These are phyloP conservation scores for Dermochelys coriacea DNA, from an alignment of 2,797 vertebrate species.

Conservation along the genomic window DNA sequence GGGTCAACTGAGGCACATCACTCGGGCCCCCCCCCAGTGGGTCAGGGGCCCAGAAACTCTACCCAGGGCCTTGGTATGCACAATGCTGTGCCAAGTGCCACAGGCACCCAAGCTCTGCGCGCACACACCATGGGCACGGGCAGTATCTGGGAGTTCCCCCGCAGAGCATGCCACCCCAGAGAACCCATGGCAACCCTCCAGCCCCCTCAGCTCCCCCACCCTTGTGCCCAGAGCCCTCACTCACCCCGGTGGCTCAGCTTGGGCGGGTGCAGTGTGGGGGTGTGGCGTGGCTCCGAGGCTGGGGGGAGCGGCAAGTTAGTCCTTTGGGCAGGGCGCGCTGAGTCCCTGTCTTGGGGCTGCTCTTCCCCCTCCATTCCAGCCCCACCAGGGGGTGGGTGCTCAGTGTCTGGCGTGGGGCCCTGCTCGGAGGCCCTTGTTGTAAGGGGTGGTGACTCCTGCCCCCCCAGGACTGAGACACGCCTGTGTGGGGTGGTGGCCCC, in stretches of 20 bases:
- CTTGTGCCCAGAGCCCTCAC: not conserved
- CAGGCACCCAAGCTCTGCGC: not conserved
- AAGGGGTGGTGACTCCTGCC: not conserved
- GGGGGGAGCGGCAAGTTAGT: fast-evolving
- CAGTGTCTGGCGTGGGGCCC: not conserved
- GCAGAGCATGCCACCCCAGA: not conserved
- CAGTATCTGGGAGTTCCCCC: not conserved
- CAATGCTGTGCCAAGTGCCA: not conserved
- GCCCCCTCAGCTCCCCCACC: fast-evolving
- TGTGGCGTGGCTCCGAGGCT: fast-evolving
- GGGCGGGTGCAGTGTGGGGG: fast-evolving
- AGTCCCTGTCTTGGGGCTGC: not conserved
- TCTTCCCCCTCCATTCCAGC: fast-evolving
- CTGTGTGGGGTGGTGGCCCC: not conserved
- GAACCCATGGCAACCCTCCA: not conserved
- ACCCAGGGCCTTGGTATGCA: not conserved
- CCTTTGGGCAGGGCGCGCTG: fast-evolving
- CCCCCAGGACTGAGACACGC: not conserved
- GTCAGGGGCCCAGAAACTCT: not conserved
- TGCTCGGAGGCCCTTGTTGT: not conserved
- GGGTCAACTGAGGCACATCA: not conserved
- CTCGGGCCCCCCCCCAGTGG: not conserved
- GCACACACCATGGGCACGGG: too few species aligned
- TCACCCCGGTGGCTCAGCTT: not conserved
- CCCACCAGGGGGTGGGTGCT: not conserved